phyloP scores from a whole-genome alignment of 2,888 invertebrate genomes.

The Anorthoa munda region DNA sequence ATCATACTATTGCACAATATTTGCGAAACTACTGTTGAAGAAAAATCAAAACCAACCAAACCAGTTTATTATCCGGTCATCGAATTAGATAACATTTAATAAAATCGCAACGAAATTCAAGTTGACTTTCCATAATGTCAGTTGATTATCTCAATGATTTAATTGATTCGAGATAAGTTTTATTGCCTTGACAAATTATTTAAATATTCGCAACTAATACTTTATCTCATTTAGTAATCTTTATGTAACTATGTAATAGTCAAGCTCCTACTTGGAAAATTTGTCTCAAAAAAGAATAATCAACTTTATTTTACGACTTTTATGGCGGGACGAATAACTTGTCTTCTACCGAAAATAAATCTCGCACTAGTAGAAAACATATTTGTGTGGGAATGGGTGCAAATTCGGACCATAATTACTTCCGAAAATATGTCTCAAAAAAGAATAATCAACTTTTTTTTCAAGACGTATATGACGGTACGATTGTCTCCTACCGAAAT shows the following conservation, averaged over 20 bases:
- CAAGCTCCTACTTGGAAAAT: background rate
- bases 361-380: too few relatives aligned
- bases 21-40: background rate
- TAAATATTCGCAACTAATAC: constrained; percentile 2
- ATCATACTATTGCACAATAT: background rate
- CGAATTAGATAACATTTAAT: constrained; percentile 31
- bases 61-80: constrained; percentile 7
- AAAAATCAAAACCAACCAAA: constrained; percentile 15
- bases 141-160: constrained; percentile 45
- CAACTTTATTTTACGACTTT: too few relatives aligned
- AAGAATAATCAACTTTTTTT: too few relatives aligned
- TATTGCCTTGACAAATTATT: constrained; percentile 7
- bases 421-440: too few relatives aligned
- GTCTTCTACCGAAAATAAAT: too few relatives aligned
- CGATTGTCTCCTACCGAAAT: too few relatives aligned
- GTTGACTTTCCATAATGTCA: constrained; percentile 56
- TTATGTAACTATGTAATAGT: background rate
- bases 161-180: constrained; percentile 45
- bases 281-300: too few relatives aligned
- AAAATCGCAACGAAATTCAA: constrained; percentile 42
- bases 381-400: too few relatives aligned
- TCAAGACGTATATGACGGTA: too few relatives aligned
- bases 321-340: too few relatives aligned
- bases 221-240: constrained; percentile 5
- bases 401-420: too few relatives aligned